Evolutionary conservation across 2,797 vertebrate species (phyloP).

Genomic region (Naso thynnoides): DNA sequence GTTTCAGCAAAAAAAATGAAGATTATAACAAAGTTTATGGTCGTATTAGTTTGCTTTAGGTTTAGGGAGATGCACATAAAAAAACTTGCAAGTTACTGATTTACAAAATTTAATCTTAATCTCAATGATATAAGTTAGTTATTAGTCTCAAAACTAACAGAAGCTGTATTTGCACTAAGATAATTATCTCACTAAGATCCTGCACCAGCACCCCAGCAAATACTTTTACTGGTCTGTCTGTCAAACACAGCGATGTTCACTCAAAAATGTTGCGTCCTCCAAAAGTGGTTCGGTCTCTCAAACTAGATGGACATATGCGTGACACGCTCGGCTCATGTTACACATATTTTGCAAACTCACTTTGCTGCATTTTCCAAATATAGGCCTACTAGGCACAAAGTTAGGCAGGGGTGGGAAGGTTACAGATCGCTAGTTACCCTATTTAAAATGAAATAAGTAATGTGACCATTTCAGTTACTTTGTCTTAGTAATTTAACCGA

Average conservation of each 20-base stretch:
- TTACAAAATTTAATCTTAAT: not conserved
- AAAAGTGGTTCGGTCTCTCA: constrained; percentile 14
- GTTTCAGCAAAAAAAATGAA: not conserved
- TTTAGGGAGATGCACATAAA: not conserved
- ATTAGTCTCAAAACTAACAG: no score
- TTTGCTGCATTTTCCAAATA: constrained; percentile 4
- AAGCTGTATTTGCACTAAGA: no score
- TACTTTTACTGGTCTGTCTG: not conserved
- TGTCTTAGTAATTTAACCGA: no score
- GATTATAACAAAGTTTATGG: not conserved
- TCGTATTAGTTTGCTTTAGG: not conserved
- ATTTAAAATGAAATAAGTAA: no score
- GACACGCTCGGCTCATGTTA: constrained; percentile 3
- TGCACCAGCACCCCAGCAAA: not conserved
- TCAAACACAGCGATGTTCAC: not conserved
- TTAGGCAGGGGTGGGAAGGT: no score
- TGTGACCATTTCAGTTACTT: no score
- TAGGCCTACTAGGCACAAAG: no score
- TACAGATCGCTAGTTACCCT: no score
- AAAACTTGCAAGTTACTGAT: not conserved
- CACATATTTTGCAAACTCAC: not conserved
- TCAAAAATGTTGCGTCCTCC: not conserved
- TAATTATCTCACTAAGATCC: not conserved
- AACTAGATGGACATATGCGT: not conserved
- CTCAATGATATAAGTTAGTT: not conserved